These are phyloP conservation scores for Dynastes maya DNA, from an alignment of 2,888 invertebrate genomes.

Conservation along the genomic window DNA sequence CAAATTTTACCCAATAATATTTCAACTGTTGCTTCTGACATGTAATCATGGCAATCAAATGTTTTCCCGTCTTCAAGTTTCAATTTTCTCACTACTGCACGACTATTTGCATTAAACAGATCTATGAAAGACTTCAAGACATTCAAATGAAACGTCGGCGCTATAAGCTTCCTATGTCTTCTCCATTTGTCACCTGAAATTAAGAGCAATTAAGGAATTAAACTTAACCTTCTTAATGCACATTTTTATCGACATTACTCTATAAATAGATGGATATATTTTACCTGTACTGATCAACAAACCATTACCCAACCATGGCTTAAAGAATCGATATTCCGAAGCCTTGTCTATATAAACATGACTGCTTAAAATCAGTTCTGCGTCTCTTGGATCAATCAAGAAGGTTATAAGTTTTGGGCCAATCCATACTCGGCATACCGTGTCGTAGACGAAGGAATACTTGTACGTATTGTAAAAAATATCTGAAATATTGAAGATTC, in stretches of 20 bases:
- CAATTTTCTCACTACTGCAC: conserved; percentile 81
- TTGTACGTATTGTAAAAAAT: conserved; percentile 78
- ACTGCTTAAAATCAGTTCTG: conserved; percentile 85
- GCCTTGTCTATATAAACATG: conserved; percentile 88
- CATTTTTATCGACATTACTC: not conserved
- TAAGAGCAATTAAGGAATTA: not conserved
- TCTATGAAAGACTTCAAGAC: conserved; percentile 90
- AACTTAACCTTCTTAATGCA: too few relatives aligned
- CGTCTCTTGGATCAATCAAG: conserved; percentile 83
- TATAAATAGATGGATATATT: conserved; percentile 45
- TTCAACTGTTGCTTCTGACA: conserved; percentile 89
- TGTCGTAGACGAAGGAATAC: conserved; percentile 74
- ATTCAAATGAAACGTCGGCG: conserved; percentile 91
- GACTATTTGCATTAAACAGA: conserved; percentile 87
- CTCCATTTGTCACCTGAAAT: conserved; percentile 86
- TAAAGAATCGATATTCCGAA: conserved; percentile 84
- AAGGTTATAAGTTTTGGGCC: conserved; percentile 84
- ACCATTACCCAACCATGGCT: conserved; percentile 89
- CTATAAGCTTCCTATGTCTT: conserved; percentile 87
- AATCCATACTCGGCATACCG: conserved; percentile 81
- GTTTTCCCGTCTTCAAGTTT: conserved; percentile 80
- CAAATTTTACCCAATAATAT: conserved; percentile 77
- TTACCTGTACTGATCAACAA: conserved; percentile 85
- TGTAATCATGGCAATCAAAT: conserved; percentile 87
- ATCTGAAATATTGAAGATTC: conserved; percentile 70